Conservation (phyloP, 1,140 invertebrate species). For the Himalopsyche phryganea region DNA sequence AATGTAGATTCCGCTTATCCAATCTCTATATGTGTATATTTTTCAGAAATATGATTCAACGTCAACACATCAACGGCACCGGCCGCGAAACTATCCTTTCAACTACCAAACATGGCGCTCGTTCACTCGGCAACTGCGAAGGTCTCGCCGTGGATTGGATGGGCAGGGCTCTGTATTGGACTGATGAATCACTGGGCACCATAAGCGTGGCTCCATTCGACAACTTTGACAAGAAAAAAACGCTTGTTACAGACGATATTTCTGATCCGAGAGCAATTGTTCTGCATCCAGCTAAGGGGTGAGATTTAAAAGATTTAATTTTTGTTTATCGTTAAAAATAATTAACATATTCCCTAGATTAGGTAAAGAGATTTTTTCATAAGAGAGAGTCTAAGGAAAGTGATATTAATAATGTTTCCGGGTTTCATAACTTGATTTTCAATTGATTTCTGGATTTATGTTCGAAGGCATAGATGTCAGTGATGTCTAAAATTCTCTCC, state of each 20-base stretch:
- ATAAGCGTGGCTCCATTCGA: slow-evolving; percentile 62
- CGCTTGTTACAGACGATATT: slow-evolving; percentile 53
- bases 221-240: slow-evolving; percentile 51
- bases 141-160: slow-evolving; percentile 78
- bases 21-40: too few relatives aligned
- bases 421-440: too few relatives aligned
- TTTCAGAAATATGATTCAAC: slow-evolving; percentile 62
- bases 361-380: too few relatives aligned
- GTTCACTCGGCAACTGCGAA: slow-evolving; percentile 60
- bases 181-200: slow-evolving; percentile 60
- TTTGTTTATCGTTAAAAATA: too few relatives aligned
- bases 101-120: slow-evolving; percentile 43
- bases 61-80: slow-evolving; percentile 73
- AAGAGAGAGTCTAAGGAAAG: too few relatives aligned
- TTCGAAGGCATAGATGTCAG: too few relatives aligned
- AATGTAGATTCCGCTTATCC: too few relatives aligned
- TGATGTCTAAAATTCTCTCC: too few relatives aligned
- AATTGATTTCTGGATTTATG: too few relatives aligned
- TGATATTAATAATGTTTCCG: too few relatives aligned
- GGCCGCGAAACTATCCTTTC: slow-evolving; percentile 59
- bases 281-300: slow-evolving; percentile 62
- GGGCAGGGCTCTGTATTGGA: slow-evolving; percentile 79
- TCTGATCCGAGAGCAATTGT: slow-evolving; percentile 64
- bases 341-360: too few relatives aligned
- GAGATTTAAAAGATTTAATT: too few relatives aligned